Percentiles rank a stretch among this genome's conserved stretches.
Conservation (phyloP, 1,140 invertebrate species). For the Aphelenchoides besseyi region DNA sequence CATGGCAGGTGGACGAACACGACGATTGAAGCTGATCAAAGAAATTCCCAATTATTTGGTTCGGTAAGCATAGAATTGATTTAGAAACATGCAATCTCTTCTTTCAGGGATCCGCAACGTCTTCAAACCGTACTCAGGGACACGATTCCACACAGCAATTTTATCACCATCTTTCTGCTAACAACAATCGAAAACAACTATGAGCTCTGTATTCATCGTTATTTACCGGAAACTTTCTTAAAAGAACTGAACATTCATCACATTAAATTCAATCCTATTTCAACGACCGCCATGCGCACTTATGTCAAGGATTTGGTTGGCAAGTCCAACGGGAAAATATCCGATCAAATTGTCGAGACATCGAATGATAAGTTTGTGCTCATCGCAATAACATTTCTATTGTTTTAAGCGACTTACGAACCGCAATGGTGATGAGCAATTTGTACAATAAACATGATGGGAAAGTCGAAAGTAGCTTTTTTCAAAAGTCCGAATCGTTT, state of each 20-base stretch:
- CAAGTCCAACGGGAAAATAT: neutral
- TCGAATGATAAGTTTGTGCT: neutral
- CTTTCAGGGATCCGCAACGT: neutral
- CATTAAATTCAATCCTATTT: conserved; percentile 4
- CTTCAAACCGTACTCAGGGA: neutral
- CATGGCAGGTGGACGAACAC: neutral
- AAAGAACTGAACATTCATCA: neutral
- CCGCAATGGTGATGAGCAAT: neutral
- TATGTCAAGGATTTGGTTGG: neutral
- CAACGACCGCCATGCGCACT: neutral
- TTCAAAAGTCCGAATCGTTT: neutral
- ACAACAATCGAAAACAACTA: neutral
- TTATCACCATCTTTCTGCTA: neutral
- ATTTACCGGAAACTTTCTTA: neutral
- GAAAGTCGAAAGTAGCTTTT: neutral
- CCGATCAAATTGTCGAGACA: neutral
- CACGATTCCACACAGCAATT: neutral
- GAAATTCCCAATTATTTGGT: neutral
- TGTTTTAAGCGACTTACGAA: neutral
- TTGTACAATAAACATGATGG: neutral
- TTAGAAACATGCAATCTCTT: neutral
- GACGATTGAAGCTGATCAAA: neutral
- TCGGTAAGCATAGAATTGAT: neutral
- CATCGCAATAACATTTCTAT: neutral
- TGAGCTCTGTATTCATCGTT: neutral